Base-by-base conservation (phyloP, 1,140 invertebrate genomes). In the Episyrphus balteatus region DNA sequence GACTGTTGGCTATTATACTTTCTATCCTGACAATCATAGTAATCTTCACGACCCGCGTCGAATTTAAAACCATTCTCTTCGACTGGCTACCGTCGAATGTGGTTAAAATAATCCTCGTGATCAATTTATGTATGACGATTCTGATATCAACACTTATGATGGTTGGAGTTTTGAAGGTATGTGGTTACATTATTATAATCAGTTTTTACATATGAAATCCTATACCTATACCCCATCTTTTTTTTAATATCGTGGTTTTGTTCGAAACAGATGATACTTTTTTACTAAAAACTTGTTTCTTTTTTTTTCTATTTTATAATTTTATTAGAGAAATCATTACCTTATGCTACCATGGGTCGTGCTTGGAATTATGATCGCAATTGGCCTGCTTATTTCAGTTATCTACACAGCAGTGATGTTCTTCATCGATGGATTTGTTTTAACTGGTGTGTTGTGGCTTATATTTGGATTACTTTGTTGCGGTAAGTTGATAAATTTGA, bases 311-410 rank as follows among this genome's bases (percentile, higher is more conserved):
- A 37, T 26, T 36, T 7, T 43, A 59, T 57, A 49, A 39, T 51
- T 49, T 73, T 75, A 7, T 67, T n/a, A 88, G 85, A 74, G 78
- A 59, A 84, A 85, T 54, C 83, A 81, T 49, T 85, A 80, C 66
- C 66, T 86, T 51, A 86, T 88, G 84, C 70, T 87, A 17, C 86
- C 86, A 26, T 89, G 83, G 83, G 82, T 89, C 13, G 75, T 85
- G 19, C 68, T 88, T 18, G 84, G 83, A 0, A 77, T 87, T 31
- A 83, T 88, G 73, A 70, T 88, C 30, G 80, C 80, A 1, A 73
- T 88, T 46, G 82, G 80, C 7, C 59, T 87, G 38, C 63, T 86
- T 17, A 78, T 88, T 47, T 86, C 82, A 46, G 75, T 87, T 17
- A 73, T 88, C 31, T 86, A 84, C 55, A 88, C 83, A 2, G 75